Evolutionary conservation across 2,888 invertebrate species (phyloP).

Genomic region (Amblyjoppa fuscipennis): DNA sequence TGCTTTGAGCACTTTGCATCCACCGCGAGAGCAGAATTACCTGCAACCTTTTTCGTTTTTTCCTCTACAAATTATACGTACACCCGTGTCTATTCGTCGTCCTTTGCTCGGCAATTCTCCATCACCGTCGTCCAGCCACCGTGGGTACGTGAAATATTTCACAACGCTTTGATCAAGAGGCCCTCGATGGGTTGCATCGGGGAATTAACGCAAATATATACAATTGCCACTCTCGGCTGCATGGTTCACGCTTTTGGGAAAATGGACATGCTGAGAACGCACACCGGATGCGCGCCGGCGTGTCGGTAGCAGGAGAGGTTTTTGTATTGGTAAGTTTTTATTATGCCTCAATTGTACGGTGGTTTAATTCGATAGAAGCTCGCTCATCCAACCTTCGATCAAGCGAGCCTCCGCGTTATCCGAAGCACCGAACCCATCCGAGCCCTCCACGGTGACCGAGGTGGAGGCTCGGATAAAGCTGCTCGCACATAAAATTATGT

Average conservation of each 20-base stretch:
- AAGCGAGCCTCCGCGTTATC: no score
- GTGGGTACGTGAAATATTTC: constrained; percentile 30
- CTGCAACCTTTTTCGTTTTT: constrained; percentile 29
- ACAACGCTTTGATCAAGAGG: constrained; percentile 47
- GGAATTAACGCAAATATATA: constrained; percentile 61
- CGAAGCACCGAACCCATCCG: no score
- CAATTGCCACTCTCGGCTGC: constrained; percentile 48
- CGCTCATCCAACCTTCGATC: no score
- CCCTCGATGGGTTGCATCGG: neutral
- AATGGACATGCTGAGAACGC: neutral
- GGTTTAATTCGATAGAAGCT: no score
- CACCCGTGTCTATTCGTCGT: neutral
- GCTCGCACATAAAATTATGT: no score
- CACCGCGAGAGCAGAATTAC: constrained; percentile 42
- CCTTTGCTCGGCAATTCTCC: constrained; percentile 28
- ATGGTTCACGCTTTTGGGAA: neutral
- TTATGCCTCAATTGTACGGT: no score
- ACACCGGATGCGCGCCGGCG: neutral
- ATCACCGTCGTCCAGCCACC: neutral
- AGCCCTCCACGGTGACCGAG: no score
- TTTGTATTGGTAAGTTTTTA: no score
- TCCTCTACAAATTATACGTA: constrained; percentile 9
- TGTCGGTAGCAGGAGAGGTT: neutral
- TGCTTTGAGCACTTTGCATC: constrained; percentile 61
- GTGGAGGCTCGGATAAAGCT: no score